These are phyloP conservation scores for Isotomurus palustris DNA, from an alignment of 2,888 invertebrate species.

Conservation along the genomic window DNA sequence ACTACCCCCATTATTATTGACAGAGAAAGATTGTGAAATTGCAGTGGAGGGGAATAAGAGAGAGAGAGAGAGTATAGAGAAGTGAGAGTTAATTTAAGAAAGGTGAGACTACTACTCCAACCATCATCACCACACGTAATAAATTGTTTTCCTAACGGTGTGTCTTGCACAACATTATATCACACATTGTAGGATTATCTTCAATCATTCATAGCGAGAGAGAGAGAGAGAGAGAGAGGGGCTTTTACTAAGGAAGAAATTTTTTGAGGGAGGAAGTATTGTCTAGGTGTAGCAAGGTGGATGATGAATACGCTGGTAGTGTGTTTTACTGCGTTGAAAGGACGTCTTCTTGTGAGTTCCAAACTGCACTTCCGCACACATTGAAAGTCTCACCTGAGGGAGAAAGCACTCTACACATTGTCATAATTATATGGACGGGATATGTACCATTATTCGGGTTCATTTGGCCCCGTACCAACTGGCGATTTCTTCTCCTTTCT, in stretches of 20 bases:
- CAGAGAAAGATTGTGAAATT: constrained; percentile 17
- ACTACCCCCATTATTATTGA: constrained; percentile 17
- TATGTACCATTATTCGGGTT: constrained; percentile 11
- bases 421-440: background rate
- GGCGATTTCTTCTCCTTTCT: constrained; percentile 16
- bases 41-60: constrained; percentile 2
- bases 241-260: too few species aligned
- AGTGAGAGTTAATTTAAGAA: constrained; percentile 27
- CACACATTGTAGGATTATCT: too few species aligned
- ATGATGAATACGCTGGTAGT: too few species aligned
- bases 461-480: constrained; percentile 26
- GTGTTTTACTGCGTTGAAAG: too few species aligned
- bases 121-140: constrained; percentile 23
- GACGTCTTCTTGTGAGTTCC: too few species aligned
- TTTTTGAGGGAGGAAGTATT: too few species aligned
- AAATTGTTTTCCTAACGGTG: constrained; percentile 23
- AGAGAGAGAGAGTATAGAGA: constrained; percentile 9
- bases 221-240: too few species aligned
- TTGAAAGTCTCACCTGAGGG: constrained; percentile 5
- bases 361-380: too few species aligned
- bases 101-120: constrained; percentile 10
- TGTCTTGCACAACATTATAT: constrained; percentile 8
- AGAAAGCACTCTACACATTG: background rate
- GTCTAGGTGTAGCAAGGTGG: too few species aligned
- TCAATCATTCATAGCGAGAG: too few species aligned